A percentile compares a stretch with the other conserved stretches of the same genome.
phyloP scores from a whole-genome alignment of 2,888 invertebrate genomes.

The Lepidochitona cinerea region DNA sequence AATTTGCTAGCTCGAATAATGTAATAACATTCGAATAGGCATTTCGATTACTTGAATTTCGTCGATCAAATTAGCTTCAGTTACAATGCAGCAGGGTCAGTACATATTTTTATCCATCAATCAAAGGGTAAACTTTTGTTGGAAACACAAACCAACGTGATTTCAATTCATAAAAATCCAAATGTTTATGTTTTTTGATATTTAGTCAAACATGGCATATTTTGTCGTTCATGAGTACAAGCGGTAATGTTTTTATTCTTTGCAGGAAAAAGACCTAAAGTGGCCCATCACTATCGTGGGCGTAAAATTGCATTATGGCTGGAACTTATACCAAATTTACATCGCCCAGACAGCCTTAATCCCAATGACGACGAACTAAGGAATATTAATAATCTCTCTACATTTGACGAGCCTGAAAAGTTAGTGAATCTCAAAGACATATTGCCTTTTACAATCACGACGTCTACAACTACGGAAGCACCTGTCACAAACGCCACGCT shows the following conservation, averaged over 20 bases:
- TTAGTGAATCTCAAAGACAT: constrained; percentile 69
- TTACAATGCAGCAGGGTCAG: too few relatives aligned
- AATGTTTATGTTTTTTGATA: too few relatives aligned
- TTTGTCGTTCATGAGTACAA: too few relatives aligned
- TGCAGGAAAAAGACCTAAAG: constrained; percentile 89
- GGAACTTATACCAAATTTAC: constrained; percentile 90
- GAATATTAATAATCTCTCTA: constrained; percentile 85
- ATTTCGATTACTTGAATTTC: too few relatives aligned
- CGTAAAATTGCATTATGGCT: constrained; percentile 97
- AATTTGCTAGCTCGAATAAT: too few relatives aligned
- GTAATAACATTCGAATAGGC: too few relatives aligned
- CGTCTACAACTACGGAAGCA: neutral
- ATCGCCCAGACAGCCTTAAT: constrained; percentile 84
- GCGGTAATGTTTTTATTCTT: constrained; percentile 16
- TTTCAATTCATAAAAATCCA: too few relatives aligned
- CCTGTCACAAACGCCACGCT: neutral
- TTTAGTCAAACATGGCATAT: too few relatives aligned
- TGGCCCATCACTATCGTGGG: constrained; percentile 94
- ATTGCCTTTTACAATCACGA: neutral
- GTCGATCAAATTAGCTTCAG: too few relatives aligned
- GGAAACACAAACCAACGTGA: too few relatives aligned
- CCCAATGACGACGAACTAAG: constrained; percentile 89
- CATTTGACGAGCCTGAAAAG: constrained; percentile 88
- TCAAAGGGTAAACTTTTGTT: too few relatives aligned
- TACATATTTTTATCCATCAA: too few relatives aligned